Evolutionary conservation across 2,888 invertebrate genomes (phyloP).

Genomic region (Drosophila recens): DNA sequence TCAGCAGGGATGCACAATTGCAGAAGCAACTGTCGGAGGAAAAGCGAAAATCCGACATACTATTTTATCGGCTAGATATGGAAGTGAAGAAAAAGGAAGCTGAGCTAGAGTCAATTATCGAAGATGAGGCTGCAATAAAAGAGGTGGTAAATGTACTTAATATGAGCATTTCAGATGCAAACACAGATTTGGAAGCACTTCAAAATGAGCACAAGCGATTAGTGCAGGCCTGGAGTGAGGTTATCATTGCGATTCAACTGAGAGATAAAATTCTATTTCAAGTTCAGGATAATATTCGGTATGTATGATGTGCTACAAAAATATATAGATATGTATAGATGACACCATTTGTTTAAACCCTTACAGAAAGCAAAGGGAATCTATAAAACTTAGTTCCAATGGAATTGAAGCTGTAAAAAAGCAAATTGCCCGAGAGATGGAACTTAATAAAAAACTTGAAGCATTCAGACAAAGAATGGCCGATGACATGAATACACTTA

Average conservation of each 20-base stretch:
- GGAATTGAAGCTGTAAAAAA: conserved; percentile 90
- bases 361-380: conserved; percentile 87
- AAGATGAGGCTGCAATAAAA: conserved; percentile 89
- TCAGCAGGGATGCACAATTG: conserved; percentile 82
- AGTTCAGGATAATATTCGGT: conserved; percentile 88
- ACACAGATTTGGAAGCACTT: conserved; percentile 90
- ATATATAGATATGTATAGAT: too few species aligned
- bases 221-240: conserved; percentile 91
- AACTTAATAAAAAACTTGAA: conserved; percentile 88
- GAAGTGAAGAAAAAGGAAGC: conserved; percentile 90
- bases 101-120: conserved; percentile 88
- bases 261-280: conserved; percentile 89
- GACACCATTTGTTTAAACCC: background rate
- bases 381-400: conserved; percentile 86
- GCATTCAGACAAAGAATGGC: conserved; percentile 87
- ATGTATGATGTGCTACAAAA: conserved; percentile 57
- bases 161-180: conserved; percentile 89
- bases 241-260: conserved; percentile 89
- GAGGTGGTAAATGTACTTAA: conserved; percentile 87
- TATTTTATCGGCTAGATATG: conserved; percentile 89
- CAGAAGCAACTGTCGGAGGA: conserved; percentile 84
- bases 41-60: conserved; percentile 87
- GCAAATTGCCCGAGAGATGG: conserved; percentile 88
- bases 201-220: conserved; percentile 90
- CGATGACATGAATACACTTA: conserved; percentile 86